These are phyloP conservation scores for Ibidorhyncha struthersii DNA, from an alignment of 2,113 vertebrate genomes.

Conservation along the genomic window DNA sequence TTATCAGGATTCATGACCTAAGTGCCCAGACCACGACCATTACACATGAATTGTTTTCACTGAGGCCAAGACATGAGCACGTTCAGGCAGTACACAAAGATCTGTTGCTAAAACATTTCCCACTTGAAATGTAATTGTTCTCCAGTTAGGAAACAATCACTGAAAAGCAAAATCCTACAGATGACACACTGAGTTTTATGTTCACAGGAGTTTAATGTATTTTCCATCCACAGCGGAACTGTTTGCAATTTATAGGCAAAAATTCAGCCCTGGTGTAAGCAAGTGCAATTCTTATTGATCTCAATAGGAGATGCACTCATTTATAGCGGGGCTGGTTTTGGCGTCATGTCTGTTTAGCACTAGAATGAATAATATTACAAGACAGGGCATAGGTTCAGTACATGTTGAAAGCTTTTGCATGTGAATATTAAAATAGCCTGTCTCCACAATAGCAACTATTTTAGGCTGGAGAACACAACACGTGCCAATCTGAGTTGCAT, in stretches of 20 bases:
- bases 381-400: neutral
- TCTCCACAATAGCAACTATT: conserved; percentile 61
- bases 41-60: neutral
- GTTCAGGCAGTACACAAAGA: neutral
- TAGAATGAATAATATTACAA: conserved; percentile 12
- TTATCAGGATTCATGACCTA: neutral
- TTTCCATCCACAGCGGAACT: neutral
- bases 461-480: conserved; percentile 44
- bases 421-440: conserved; percentile 46
- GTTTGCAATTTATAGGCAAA: conserved; percentile 40
- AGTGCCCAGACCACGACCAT: neutral
- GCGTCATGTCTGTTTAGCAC: neutral
- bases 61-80: neutral
- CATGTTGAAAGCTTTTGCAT: conserved; percentile 41
- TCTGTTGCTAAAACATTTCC: conserved; percentile 18
- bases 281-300: conserved; percentile 35
- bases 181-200: neutral
- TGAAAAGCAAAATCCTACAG: conserved; percentile 13
- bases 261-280: conserved; percentile 2
- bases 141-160: conserved; percentile 18
- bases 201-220: conserved; percentile 32
- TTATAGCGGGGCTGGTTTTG: neutral
- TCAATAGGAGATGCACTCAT: conserved; percentile 31
- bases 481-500: conserved; percentile 32
- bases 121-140: conserved; percentile 1